A percentile compares a stretch with the other conserved stretches of the same genome.
phyloP scores from a whole-genome alignment of 2,113 vertebrate species.

The Notothenia rossii region DNA sequence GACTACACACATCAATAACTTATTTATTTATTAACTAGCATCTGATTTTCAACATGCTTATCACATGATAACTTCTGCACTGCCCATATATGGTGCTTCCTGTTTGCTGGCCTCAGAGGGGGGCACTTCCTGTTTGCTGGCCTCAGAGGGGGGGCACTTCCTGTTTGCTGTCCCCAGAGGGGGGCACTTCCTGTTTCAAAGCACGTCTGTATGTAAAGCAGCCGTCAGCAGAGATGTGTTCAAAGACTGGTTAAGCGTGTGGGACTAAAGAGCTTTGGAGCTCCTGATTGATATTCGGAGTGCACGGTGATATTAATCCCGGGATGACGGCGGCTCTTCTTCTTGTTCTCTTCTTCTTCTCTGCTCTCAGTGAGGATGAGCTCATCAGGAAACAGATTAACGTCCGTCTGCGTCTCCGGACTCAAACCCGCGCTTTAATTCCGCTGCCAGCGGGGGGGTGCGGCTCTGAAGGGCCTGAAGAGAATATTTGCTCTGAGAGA shows the following conservation, averaged over 20 bases:
- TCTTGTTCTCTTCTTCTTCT: constrained; percentile 55
- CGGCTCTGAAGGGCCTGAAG: constrained; percentile 54
- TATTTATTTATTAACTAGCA: too few relatives aligned
- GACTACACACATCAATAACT: too few relatives aligned
- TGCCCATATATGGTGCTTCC: too few relatives aligned
- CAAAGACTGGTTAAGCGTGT: constrained; percentile 52
- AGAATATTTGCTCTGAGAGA: constrained; percentile 61
- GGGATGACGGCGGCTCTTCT: constrained; percentile 37
- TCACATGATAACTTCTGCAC: too few relatives aligned
- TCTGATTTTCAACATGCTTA: too few relatives aligned
- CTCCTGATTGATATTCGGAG: constrained; percentile 64
- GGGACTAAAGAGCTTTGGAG: constrained; percentile 61
- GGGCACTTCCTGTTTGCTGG: too few relatives aligned
- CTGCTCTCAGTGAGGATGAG: constrained; percentile 75
- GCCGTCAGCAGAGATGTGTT: constrained; percentile 38
- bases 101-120: too few relatives aligned
- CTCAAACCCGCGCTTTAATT: constrained; percentile 76
- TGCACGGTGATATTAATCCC: constrained; percentile 57
- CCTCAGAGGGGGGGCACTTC: too few relatives aligned
- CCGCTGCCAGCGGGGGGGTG: constrained; percentile 72
- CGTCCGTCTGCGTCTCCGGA: constrained; percentile 70
- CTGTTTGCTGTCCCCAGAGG: too few relatives aligned
- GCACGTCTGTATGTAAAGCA: not conserved
- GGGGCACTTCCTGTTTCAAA: not conserved
- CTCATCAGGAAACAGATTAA: constrained; percentile 74